Evolutionary conservation across 2,797 vertebrate species (phyloP).

Genomic region (Stomatorhinus walkeri): DNA sequence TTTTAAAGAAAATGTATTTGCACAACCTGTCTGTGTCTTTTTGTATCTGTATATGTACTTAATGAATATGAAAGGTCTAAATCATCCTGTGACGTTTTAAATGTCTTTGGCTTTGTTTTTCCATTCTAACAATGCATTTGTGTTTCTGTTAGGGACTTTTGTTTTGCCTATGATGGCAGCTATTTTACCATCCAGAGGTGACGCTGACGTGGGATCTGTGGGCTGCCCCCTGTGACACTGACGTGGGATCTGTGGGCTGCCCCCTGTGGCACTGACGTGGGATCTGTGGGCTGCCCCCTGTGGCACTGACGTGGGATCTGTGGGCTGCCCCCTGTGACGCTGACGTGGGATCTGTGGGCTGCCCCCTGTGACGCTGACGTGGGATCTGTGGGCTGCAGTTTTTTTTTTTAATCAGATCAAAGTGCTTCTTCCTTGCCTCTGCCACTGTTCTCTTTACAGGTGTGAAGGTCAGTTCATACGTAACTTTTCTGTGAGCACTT

Average conservation of each 20-base stretch:
- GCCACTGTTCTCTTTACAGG: background rate
- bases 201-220: background rate
- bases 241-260: background rate
- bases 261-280: no score
- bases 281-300: no score
- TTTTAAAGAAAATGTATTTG: background rate
- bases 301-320: no score
- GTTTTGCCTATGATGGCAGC: background rate
- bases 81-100: background rate
- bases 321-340: background rate
- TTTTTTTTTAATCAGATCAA: background rate
- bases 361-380: background rate
- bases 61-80: background rate
- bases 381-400: background rate
- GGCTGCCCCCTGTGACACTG: background rate
- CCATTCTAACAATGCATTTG: background rate
- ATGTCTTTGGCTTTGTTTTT: background rate
- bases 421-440: background rate
- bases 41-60: background rate
- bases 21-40: background rate
- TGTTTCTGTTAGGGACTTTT: background rate
- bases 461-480: background rate
- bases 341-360: no score
- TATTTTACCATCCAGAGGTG: background rate
- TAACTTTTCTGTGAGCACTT: background rate